Evolutionary conservation across 2,888 invertebrate species (phyloP), one percentile per base, ranked within the genome.

Genomic region (Bibio marci): DNA sequence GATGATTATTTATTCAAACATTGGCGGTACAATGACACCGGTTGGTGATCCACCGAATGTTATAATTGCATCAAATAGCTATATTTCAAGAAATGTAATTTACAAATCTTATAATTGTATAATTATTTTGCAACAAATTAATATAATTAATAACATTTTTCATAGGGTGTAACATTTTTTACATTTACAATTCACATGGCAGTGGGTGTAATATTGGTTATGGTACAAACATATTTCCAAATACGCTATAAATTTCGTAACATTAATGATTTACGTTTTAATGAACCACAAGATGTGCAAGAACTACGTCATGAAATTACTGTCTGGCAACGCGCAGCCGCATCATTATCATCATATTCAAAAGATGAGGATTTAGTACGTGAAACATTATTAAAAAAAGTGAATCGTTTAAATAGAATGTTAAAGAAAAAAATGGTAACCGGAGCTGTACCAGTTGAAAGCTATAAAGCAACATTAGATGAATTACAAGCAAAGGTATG

Each of bases 21-120:
- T 91, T 39, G 91, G 91, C 0, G 91, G 91, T 0, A 80, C 88
- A 0, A 71, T 85, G 15, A 91, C 91, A 0, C 90, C 90, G 0
- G 80, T 91, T 1, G 91, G 91, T 0, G 91, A 92, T 57, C 91
- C 90, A 0, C 91, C 91, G 50, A 60, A 60, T 48, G 63, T 61
- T 37, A 58, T 62, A 32, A 59, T 62, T 35, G 62, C 62, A 43
- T 62, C 62, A 33, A 62, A 62, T 43, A 57, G 48, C 44, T 59
- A 55, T 45, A 60, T 62, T 42, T 51, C 59, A 14, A 58, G 58
- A 42, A 60, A 58, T 49, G 61, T 61, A 47, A 51, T 54, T 45
- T 3, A 30, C 4, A 14, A 14, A 30, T 33, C 10, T 11, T 18
- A 5, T 30, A 5, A 19, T 12, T 14, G 17, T 33, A 33, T 33